Conservation (phyloP, 2,113 vertebrate genomes). For the Panurus biarmicus region DNA sequence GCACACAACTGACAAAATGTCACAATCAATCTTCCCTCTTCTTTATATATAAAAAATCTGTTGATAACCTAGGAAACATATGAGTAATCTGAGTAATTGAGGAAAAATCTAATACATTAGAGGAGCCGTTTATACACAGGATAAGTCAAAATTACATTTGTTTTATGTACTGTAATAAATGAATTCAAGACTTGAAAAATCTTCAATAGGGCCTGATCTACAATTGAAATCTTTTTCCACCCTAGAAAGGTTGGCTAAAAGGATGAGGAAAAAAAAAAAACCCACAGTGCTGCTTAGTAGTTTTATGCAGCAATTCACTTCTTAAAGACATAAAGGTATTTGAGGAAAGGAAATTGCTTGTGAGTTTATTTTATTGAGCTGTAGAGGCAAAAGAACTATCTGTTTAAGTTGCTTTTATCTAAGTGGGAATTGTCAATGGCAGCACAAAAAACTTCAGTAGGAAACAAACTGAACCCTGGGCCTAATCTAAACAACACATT, state of each 20-base stretch:
- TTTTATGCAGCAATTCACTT: neutral
- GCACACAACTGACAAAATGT: slow-evolving; percentile 22
- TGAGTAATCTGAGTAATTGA: slow-evolving; percentile 7
- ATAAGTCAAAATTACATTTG: neutral
- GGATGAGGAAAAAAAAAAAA: neutral
- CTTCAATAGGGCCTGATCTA: neutral
- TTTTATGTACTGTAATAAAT: neutral
- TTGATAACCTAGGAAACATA: neutral
- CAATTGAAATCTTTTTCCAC: neutral
- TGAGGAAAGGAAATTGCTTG: neutral
- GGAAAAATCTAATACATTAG: slow-evolving; percentile 2
- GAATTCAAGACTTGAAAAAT: neutral
- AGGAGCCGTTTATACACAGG: neutral
- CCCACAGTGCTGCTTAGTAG: neutral
- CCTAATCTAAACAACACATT: neutral
- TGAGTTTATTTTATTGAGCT: neutral
- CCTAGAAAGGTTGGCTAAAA: neutral
- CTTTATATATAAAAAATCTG: neutral
- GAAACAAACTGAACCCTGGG: neutral
- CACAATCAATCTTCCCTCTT: neutral
- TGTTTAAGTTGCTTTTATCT: neutral
- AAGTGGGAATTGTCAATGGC: neutral
- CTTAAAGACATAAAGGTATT: neutral
- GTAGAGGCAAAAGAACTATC: neutral
- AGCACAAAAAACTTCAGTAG: neutral